These are phyloP conservation scores for Brachymystax lenok DNA, from an alignment of 2,797 vertebrate genomes.

Conservation along the genomic window DNA sequence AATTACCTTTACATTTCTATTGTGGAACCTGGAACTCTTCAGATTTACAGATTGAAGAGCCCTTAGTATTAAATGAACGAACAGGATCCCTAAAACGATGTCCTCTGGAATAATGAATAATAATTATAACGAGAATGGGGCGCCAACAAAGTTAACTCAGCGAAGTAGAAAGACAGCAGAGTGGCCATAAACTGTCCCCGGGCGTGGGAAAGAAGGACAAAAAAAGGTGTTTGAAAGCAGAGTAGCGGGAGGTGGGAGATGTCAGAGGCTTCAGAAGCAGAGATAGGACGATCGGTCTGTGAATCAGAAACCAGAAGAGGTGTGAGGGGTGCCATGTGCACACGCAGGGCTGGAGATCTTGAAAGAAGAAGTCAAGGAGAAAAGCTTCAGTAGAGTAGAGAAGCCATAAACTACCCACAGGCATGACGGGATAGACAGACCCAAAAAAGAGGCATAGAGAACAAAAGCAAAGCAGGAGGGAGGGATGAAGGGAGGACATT, in stretches of 20 bases:
- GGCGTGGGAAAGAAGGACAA: background rate
- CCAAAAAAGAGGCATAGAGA: background rate
- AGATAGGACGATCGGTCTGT: background rate
- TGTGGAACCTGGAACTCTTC: background rate
- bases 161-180: background rate
- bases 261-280: too few species aligned
- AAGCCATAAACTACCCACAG: background rate
- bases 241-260: background rate
- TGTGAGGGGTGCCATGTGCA: too few species aligned
- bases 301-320: background rate
- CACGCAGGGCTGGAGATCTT: background rate
- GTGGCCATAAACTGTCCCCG: background rate
- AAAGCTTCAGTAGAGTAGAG: background rate
- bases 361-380: background rate
- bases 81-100: slow-evolving; percentile 20
- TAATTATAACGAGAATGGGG: slow-evolving; percentile 8
- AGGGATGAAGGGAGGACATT: background rate
- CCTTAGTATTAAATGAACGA: background rate
- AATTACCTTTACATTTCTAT: background rate
- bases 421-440: background rate
- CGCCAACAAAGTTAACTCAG: background rate
- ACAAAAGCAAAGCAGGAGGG: background rate
- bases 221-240: background rate
- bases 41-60: too few species aligned
- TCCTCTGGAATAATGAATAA: slow-evolving; percentile 10